Conservation (phyloP, 1,140 invertebrate genomes). For the Ericerus pela region DNA sequence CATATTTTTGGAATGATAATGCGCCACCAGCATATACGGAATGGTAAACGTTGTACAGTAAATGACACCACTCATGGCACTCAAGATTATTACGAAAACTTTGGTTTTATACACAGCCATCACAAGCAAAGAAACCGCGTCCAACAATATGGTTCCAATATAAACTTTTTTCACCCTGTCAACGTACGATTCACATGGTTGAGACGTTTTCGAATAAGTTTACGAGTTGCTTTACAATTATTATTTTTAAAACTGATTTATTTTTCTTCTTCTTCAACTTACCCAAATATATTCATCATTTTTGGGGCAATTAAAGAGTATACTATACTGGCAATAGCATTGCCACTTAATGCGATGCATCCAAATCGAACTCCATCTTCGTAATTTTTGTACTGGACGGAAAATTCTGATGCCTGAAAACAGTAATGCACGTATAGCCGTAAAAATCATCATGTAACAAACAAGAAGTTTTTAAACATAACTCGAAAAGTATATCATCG, state of each 20-base stretch:
- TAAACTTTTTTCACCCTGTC: slow-evolving; percentile 73
- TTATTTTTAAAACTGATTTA: too few species aligned
- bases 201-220: too few species aligned
- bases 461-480: not conserved
- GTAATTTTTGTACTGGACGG: slow-evolving; percentile 46
- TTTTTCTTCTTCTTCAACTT: too few species aligned
- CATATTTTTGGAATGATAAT: slow-evolving; percentile 74
- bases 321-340: slow-evolving; percentile 82
- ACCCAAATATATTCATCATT: slow-evolving; percentile 71
- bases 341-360: slow-evolving; percentile 95
- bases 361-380: slow-evolving; percentile 86
- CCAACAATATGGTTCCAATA: slow-evolving; percentile 74
- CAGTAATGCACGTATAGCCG: not conserved
- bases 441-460: not conserved
- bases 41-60: slow-evolving; percentile 95
- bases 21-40: slow-evolving; percentile 84
- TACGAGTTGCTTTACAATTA: too few species aligned
- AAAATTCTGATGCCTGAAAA: slow-evolving; percentile 50
- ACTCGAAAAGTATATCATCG: not conserved
- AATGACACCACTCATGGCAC: slow-evolving; percentile 86
- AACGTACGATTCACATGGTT: too few species aligned
- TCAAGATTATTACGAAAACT: slow-evolving; percentile 68
- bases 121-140: slow-evolving; percentile 72
- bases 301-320: slow-evolving; percentile 82
- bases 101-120: slow-evolving; percentile 66